Evolutionary conservation across 2,113 vertebrate species (phyloP), one percentile per base, ranked within the genome.

Genomic region (Ia io): DNA sequence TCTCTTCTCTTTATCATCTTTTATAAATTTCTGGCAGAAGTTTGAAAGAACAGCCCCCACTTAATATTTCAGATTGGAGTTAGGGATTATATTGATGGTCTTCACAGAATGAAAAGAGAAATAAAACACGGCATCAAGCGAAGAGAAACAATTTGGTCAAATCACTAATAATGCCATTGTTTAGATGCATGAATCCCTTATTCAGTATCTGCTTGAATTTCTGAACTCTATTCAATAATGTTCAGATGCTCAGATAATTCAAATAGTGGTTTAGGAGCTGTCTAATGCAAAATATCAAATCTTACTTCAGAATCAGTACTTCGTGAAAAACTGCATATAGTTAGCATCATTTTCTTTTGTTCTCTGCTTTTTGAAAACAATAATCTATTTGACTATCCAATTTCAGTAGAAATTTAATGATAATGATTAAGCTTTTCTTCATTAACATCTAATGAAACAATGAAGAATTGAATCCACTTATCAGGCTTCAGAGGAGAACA

Each of bases 401-500:
- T n/a, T 82, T 51, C 40, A 18, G 67, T 10, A 25, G 16, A 3
- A 14, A n/a, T 17, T 28, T 22, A 20, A 63, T 2, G 35, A 25
- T 25, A 3, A 37, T 9, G 20, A 67, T 79, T 12, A 47, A 53
- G 14, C 14, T 49, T 59, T 86, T 32, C 30, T 86, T 87, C 47
- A 59, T 74, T 47, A 63, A 49, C n/a, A 51, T 37, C 79, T 71
- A 79, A 74, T 23, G 49, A 51, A 88, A 92, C 11, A 44, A 30
- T 4, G n/a, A 49, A 35, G 30, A 35, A 2, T 2, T 17, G 25
- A 85, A 22, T 9, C 6, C 28, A 5, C 13, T 4, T 23, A 18
- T 7, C 2, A 49, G 9, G 28, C 9, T 28, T 47, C 6, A 5
- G 49, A n/a, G 28, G 4, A 37, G 14, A 25, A n/a, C 5, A 1